Base-by-base conservation (phyloP, 1,140 invertebrate species). In the Drosophila tristis region DNA sequence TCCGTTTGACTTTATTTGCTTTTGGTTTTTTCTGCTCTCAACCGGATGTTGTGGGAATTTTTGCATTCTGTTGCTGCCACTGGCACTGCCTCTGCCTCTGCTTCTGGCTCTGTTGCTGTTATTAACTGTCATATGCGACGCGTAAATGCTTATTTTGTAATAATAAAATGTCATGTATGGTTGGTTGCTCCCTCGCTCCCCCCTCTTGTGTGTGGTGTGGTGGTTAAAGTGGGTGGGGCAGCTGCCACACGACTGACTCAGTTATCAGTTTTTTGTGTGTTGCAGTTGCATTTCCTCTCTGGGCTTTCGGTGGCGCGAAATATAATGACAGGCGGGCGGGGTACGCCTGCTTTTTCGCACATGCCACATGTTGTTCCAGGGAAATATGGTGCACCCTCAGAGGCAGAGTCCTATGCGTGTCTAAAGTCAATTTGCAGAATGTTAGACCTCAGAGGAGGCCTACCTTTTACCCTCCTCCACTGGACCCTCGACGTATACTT, bases 31-130 rank as follows among this genome's bases (percentile, higher is more conserved):
- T 60, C 75, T 74, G 82, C 82, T 76, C 72, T 57, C 54, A 84
- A 87, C 84, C 84, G 84, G 84, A 87, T 87, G 84, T 87, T 87
- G 84, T 87, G 84, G 84, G 84, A 87, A 89, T 89, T 87, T 87
- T 82, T 79, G 84, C 84, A 86, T 86, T 86, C 74, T 78, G 74
- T 29, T 59, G 51, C 29, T 55, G 48, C 20, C 50, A 47, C 23
- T 58, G 54, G 23, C 35, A 15, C 25, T 44, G 49, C 43, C 23
- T 25, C 23, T 4, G 31, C 31, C 31, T 31, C 31, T 31, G 53
- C 23, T 4, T 25, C 23, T 25, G 23, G 3, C 23, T 4, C 20
- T 50, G 57, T 13, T 62, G 63, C 23, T 77, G 78, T 87, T 89
- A 87, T 87, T 87, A 79, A 89, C 84, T 87, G 82, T 82, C 84